Base-by-base conservation (phyloP, 2,113 vertebrate genomes). In the Labeo rohita region DNA sequence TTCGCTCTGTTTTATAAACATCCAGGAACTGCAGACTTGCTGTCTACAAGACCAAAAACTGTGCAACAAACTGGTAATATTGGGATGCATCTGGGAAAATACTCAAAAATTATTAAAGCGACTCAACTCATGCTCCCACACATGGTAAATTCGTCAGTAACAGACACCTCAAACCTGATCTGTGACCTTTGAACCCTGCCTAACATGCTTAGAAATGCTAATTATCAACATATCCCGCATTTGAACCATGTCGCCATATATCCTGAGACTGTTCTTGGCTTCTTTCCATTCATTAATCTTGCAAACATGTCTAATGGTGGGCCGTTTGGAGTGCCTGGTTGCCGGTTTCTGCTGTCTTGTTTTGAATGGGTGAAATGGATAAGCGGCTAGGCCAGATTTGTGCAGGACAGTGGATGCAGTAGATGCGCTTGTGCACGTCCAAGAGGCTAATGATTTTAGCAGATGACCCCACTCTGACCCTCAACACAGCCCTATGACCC, bases 81-180 rank as follows among this genome's bases (percentile, higher is more conserved):
- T n/a, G 65, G 16, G 56, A 85, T 36, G 76, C 92, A 93, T 93
- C 90, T 95, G 94, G 73, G 82, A 43, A 88, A 90, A 74, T 85
- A 50, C 68, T 94, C 92, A 47, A 83, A 89, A 95, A 94, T 94
- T 93, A 95, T 92, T 95, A 95, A 93, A 89, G 90, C 86, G 65
- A 84, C 75, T 54, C 43, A 75, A 85, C 68, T 91, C 76, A 49
- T 87, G 75, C 89, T 56, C 70, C 28, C 73, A 87, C 75, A 88
- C 73, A 66, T 52, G 78, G 88, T 89, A 78, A 83, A 88, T 87
- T 74, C 86, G 85, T 78, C 80, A 89, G 90, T 80, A 93, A 92
- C 84, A 23, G 47, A 91, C 86, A 85, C 89, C 87, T 85, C 90
- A 85, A 65, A 70, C 87, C 86, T 92, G 90, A 92, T 89, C 87